phyloP scores from a whole-genome alignment of 2,113 vertebrate species.

The Columba livia region DNA sequence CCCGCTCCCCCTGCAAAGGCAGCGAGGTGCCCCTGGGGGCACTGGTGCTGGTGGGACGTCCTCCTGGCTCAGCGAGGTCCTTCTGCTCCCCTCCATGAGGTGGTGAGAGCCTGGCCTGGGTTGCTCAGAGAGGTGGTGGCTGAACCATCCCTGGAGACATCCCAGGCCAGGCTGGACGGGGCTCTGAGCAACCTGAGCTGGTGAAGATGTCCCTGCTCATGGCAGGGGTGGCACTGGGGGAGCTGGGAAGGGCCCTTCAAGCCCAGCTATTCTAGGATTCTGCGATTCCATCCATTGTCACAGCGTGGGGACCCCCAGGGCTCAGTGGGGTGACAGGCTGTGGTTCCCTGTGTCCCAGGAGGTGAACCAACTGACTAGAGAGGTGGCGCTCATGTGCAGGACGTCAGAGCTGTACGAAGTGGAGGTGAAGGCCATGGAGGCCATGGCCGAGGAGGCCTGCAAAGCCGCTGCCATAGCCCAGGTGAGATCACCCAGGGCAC shows the following conservation, averaged over 20 bases:
- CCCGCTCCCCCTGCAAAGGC: background rate
- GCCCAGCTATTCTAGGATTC: too few relatives aligned
- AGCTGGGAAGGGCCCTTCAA: too few relatives aligned
- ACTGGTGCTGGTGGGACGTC: background rate
- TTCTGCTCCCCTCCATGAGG: background rate
- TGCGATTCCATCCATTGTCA: background rate
- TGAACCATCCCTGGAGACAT: too few relatives aligned
- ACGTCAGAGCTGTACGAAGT: background rate
- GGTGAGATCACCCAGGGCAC: background rate
- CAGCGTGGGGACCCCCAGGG: accelerated
- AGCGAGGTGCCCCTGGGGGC: background rate
- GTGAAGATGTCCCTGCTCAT: too few relatives aligned
- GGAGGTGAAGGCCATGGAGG: background rate
- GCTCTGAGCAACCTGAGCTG: too few relatives aligned
- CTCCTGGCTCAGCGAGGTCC: accelerated
- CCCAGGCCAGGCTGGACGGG: too few relatives aligned
- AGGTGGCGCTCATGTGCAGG: background rate
- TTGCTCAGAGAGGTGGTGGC: too few relatives aligned
- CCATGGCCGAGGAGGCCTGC: background rate
- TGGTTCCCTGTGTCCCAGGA: background rate
- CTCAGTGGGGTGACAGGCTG: accelerated
- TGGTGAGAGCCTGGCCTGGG: too few relatives aligned
- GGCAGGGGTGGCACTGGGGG: too few relatives aligned
- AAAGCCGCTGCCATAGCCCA: background rate
- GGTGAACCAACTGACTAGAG: background rate